Base-by-base conservation (phyloP, 2,113 vertebrate species). In the Salvelinus namaycush region DNA sequence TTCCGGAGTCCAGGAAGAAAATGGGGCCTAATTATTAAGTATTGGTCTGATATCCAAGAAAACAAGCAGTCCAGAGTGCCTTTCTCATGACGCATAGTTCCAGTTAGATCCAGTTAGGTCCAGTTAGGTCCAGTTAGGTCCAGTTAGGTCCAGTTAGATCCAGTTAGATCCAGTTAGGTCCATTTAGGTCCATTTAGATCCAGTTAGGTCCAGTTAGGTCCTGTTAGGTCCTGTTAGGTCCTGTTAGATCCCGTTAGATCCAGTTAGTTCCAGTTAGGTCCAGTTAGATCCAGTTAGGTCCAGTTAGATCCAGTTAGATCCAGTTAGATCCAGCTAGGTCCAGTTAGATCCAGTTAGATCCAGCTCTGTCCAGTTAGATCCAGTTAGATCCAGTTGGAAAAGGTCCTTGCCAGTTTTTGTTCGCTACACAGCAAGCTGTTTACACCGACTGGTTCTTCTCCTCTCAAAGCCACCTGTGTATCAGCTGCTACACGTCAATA, bases 401-500 rank as follows among this genome's bases (percentile, higher is more conserved):
- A 9, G 9, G 39, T 44, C 39, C 39, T 11, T 44, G 39, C 8
- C 5, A 0, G 7, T 34, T 57, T 54, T 77, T 59, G 75, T 75
- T 76, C 39, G 3, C 77, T 62, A 2, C 59, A 73, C 74, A 59
- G 79, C 29, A 6, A 18, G 67, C 67, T 39, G 67, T 31, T 39
- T 9, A 8, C 18, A 20, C 67, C 11, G 18, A 20, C 27, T 67
- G 18, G 8, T 6, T 34, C 5, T 34, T 68, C 18, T 34, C 27
- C 16, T 79, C 73, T 79, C 76, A 77, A 76, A 75, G 75, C 84
- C 69, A 81, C 81, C 78, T 87, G 76, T 27, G 71, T 82, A 65
- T 78, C 64, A 22, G 66, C 27, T 8, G 89, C 89, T 87, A 87
- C 89, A 77, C 78, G 88, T 84, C 81, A 80, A 74, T 77, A 76